phyloP scores from a whole-genome alignment of 2,888 invertebrate species.

The Colletes collaris region DNA sequence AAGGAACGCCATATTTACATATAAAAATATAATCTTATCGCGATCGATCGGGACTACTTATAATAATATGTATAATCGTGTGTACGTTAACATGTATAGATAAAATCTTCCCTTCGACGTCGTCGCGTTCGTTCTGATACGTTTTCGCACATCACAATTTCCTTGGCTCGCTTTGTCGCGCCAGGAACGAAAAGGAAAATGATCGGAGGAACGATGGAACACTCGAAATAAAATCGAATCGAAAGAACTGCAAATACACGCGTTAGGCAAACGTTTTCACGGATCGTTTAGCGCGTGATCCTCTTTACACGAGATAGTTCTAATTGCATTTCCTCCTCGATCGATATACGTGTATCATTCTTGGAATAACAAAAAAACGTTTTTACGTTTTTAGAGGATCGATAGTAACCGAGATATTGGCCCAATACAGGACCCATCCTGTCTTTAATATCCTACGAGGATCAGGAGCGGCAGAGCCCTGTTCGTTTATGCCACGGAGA shows the following conservation, averaged over 20 bases:
- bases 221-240: slow-evolving; percentile 11
- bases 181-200: slow-evolving; percentile 10
- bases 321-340: slow-evolving; percentile 11
- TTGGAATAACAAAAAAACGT: too few species aligned
- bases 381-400: too few species aligned
- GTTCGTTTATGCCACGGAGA: too few species aligned
- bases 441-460: too few species aligned
- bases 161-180: slow-evolving; percentile 17
- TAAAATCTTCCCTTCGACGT: slow-evolving; percentile 69
- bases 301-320: background rate
- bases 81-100: slow-evolving; percentile 69
- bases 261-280: background rate
- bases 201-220: slow-evolving; percentile 9
- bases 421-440: too few species aligned
- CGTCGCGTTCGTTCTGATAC: slow-evolving; percentile 69
- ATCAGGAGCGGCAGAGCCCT: too few species aligned
- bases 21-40: slow-evolving; percentile 81
- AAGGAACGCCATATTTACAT: slow-evolving; percentile 81
- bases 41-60: slow-evolving; percentile 73
- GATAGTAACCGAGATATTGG: too few species aligned
- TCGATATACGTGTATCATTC: too few species aligned
- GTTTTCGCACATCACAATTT: slow-evolving; percentile 75
- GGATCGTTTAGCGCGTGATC: background rate
- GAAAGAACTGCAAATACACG: slow-evolving; percentile 12
- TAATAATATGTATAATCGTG: slow-evolving; percentile 62